These are phyloP conservation scores for Anoplopoma fimbria DNA, from an alignment of 2,113 vertebrate genomes.

Conservation along the genomic window DNA sequence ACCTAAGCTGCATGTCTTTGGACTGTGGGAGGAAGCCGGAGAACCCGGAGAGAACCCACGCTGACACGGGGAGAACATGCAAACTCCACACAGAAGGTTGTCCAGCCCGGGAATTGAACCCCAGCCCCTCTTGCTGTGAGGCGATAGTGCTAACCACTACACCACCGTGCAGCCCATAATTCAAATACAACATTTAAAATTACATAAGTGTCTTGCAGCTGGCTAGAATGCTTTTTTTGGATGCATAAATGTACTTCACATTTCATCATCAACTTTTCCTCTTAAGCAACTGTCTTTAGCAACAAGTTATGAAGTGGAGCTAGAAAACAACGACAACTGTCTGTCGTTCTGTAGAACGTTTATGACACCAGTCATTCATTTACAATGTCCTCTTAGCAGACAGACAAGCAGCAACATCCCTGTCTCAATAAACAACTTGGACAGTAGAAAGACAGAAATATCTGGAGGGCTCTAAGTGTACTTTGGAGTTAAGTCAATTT, in stretches of 20 bases:
- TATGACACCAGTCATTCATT: constrained; percentile 39
- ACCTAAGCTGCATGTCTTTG: no score
- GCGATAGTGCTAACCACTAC: no score
- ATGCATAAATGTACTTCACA: background rate
- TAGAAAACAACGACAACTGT: background rate
- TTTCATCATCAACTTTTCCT: background rate
- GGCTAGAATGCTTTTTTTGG: background rate
- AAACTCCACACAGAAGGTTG: no score
- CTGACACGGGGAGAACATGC: no score
- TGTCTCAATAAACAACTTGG: constrained; percentile 50
- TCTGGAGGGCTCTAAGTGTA: constrained; percentile 32
- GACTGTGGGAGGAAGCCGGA: no score
- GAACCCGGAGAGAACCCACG: no score
- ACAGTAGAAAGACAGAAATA: constrained; percentile 37
- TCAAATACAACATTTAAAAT: no score
- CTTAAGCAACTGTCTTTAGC: background rate
- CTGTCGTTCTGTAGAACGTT: constrained; percentile 24
- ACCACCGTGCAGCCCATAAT: no score
- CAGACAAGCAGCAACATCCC: constrained; percentile 38
- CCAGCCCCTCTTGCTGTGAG: no score
- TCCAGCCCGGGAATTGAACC: no score
- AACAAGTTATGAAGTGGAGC: background rate
- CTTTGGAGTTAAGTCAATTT: constrained; percentile 43
- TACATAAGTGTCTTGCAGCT: no score
- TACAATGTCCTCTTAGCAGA: constrained; percentile 19